Evolutionary conservation across 2,797 vertebrate species (phyloP), one percentile per base, ranked within the genome.

Genomic region (Characodon lateralis): DNA sequence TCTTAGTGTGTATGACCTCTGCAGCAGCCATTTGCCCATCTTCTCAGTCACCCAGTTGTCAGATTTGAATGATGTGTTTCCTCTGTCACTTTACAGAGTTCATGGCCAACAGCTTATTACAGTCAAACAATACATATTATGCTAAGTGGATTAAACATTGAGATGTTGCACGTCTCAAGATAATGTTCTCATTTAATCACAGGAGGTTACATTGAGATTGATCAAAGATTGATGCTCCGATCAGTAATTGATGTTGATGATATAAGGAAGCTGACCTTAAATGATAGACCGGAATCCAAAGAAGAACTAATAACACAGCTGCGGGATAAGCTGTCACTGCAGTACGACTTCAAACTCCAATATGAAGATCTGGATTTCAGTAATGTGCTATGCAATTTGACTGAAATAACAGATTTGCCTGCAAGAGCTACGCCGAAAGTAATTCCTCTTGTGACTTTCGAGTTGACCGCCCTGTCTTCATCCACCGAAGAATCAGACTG

Each of bases 41-140:
- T 14, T 65, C 22, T 75, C 56, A 10, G 78, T 89, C 51, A 86
- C 78, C 26, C 83, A 88, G 24, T 26, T 87, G 53, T 81, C 81
- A 35, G 86, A 91, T 12, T 3, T 90, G 28, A 88, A 89, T 79
- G 74, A 88, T 79, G 66, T 83, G 26, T 88, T 89, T 13, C 83
- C 78, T 12, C 48, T 86, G 6, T 87, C 85, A 39, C 18, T 77
- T n/a, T 80, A 89, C 59, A 73, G 26, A 73, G 73, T 82, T 1
- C 4, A n/a, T 28, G 83, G 71, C 22, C 82, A 78, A 18, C 26
- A 48, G 43, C 28, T 77, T 78, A 73, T 76, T 9, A 55, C 43
- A 26, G 61, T 78, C 0, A 86, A 86, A 71, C 24, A 8, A 2
- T 26, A 76, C 56, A 80, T 83, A 75, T 48, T 78, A 31, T 78